Evolutionary conservation across 2,888 invertebrate species (phyloP), one percentile per base, ranked within the genome.

Genomic region (Rhabditophanes sp.): DNA sequence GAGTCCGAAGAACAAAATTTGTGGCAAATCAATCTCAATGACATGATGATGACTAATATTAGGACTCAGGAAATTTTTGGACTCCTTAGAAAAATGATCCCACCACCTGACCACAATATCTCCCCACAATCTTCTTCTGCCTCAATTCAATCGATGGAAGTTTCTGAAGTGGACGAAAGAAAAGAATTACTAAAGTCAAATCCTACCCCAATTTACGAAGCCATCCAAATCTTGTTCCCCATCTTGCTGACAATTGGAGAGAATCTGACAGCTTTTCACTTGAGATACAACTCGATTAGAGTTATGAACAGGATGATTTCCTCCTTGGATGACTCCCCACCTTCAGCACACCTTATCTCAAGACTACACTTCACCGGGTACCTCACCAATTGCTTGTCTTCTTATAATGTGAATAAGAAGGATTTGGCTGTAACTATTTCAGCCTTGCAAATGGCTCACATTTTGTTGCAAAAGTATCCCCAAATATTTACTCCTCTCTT

Each of bases 191-290:
- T 80, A 26, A 72, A 76, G 38, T 76, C 77, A 58, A 78, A 79
- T 54, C 71, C 75, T 22, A 76, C 77, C 19, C 68, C 79, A 76
- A 22, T 69, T 79, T 75, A 48, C 32, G 39, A 41, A 6, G 42
- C 49, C 65, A 74, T 74, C 46, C 76, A 79, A 55, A 81, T 84
- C 25, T 72, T 96, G 41, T 85, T 93, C 68, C 80, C 82, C 25
- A 83, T 93, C 17, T 73, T 96, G 27, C 90, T 90, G 69, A 90
- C 96, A 72, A 88, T 96, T 35, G 96, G 96, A 71, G 87, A 84
- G 68, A 85, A 84, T 55, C 88, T 88, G 42, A 90, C 93, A 34
- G 93, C 93, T 6, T 88, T 93, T 18, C 82, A 88, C 41, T 87
- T 99, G 18, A 78, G 90, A 53, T 87, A 87, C 35, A 88, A 88